These are phyloP conservation scores for Spinibarbus caldwelli DNA, from an alignment of 2,797 vertebrate species.

Conservation along the genomic window DNA sequence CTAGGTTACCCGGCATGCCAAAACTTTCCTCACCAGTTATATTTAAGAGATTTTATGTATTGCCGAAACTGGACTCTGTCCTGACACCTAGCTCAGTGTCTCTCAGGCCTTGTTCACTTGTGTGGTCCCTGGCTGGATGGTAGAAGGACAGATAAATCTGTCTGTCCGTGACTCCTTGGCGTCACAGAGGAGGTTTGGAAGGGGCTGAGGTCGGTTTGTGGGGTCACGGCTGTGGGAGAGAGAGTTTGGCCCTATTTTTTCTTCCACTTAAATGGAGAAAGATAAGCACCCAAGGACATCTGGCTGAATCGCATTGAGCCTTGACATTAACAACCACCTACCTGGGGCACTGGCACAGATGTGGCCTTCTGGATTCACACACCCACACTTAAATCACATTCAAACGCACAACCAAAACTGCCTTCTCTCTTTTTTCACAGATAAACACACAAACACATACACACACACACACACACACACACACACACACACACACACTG, in stretches of 20 bases:
- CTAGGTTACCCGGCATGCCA: not conserved
- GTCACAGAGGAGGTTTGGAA: not conserved
- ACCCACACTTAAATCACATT: conserved; percentile 6
- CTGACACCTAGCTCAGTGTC: conserved; percentile 16
- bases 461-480: too few species aligned
- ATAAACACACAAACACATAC: too few species aligned
- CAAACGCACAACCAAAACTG: not conserved
- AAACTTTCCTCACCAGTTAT: conserved; percentile 13
- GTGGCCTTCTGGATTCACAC: conserved; percentile 42
- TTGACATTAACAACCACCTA: conserved; percentile 62
- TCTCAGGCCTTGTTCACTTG: conserved; percentile 51
- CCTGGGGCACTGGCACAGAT: conserved; percentile 60
- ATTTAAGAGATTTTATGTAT: conserved; percentile 20
- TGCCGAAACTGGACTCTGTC: conserved; percentile 22
- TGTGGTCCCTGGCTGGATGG: conserved; percentile 54
- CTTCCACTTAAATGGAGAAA: conserved; percentile 50
- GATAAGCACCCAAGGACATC: conserved; percentile 65
- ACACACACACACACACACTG: conserved; percentile 18
- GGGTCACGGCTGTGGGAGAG: conserved; percentile 38
- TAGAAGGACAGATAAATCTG: conserved; percentile 61
- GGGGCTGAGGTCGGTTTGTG: conserved; percentile 53
- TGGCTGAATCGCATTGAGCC: conserved; percentile 44
- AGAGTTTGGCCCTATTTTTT: conserved; percentile 32
- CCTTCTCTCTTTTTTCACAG: not conserved
- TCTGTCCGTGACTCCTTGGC: conserved; percentile 38